Evolutionary conservation across 2,888 invertebrate species (phyloP).

Genomic region (Leptinotarsa juncta): DNA sequence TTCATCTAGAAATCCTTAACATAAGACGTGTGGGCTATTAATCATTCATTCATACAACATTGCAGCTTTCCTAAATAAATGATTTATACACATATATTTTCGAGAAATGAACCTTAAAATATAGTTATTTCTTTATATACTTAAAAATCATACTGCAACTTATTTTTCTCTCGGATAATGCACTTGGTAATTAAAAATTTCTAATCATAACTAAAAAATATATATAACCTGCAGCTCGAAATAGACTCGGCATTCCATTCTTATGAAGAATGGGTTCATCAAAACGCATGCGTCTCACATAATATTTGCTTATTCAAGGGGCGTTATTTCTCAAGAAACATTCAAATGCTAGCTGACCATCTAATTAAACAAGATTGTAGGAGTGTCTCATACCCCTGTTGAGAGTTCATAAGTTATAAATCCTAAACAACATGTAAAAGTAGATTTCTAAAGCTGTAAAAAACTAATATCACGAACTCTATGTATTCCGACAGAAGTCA

Average conservation of each 20-base stretch:
- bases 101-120: slow-evolving; percentile 49
- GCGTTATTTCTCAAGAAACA: background rate
- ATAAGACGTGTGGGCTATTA: slow-evolving; percentile 63
- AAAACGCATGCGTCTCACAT: background rate
- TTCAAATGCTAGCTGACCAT: background rate
- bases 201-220: slow-evolving; percentile 59
- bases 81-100: slow-evolving; percentile 48
- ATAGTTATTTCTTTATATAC: slow-evolving; percentile 50
- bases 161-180: slow-evolving; percentile 57
- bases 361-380: too few species aligned
- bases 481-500: too few species aligned
- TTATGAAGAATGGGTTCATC: slow-evolving; percentile 2
- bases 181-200: slow-evolving; percentile 62
- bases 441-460: too few species aligned
- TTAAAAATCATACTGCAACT: slow-evolving; percentile 55
- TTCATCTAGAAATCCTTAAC: slow-evolving; percentile 60
- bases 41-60: slow-evolving; percentile 58
- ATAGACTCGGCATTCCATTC: slow-evolving; percentile 8
- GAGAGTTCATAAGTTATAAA: too few species aligned
- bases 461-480: too few species aligned
- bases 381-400: too few species aligned
- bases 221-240: slow-evolving; percentile 46
- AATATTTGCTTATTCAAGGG: background rate
- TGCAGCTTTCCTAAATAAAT: slow-evolving; percentile 61
- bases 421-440: too few species aligned